Conservation (phyloP, 2,113 vertebrate genomes). For the Anhinga rufa region DNA sequence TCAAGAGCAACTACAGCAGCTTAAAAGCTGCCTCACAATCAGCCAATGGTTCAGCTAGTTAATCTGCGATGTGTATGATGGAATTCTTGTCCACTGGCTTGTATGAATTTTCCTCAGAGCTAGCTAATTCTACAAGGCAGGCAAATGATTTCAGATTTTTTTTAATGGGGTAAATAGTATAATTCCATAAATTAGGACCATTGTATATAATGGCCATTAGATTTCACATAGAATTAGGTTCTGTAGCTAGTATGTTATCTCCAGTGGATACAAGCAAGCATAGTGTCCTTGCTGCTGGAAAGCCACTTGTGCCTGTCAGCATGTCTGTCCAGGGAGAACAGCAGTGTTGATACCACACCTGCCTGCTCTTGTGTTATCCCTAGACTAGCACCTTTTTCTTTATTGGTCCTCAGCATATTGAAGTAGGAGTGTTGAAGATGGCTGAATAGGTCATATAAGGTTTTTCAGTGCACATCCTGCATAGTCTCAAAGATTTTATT, state of each 20-base stretch:
- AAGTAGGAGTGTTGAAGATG: neutral
- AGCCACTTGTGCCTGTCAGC: neutral
- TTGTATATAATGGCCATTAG: neutral
- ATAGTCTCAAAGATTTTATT: neutral
- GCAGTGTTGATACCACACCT: neutral
- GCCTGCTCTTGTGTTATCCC: neutral
- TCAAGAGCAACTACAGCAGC: neutral
- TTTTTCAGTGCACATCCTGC: neutral
- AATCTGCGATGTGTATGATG: neutral
- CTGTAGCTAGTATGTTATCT: neutral
- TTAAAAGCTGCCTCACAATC: neutral
- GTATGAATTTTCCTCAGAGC: neutral
- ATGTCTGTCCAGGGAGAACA: neutral
- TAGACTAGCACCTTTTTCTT: neutral
- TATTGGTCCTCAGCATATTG: neutral
- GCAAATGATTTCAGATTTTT: neutral
- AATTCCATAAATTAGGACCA: neutral
- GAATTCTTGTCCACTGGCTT: neutral
- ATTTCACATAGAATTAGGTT: neutral
- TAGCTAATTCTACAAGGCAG: neutral
- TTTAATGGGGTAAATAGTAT: neutral
- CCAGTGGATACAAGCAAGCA: neutral
- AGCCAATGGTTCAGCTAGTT: neutral
- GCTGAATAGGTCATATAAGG: neutral
- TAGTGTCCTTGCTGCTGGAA: neutral